phyloP scores from a whole-genome alignment of 2,113 vertebrate species.

The Neodontobutis hainanensis region DNA sequence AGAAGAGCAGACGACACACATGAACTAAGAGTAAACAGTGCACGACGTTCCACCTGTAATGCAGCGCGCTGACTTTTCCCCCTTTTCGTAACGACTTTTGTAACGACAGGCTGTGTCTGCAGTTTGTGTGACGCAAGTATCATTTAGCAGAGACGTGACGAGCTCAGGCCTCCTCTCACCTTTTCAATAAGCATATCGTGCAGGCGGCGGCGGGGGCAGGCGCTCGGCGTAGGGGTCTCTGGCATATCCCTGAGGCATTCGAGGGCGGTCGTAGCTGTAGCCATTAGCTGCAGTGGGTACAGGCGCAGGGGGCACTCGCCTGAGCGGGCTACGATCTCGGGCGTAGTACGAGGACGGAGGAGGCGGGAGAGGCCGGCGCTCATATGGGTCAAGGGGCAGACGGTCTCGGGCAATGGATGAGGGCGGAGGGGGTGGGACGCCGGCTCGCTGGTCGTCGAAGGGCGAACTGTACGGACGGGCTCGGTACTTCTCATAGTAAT shows the following conservation, averaged over 20 bases:
- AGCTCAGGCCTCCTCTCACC: constrained; percentile 76
- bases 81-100: not conserved
- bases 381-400: constrained; percentile 86
- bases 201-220: constrained; percentile 80
- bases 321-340: constrained; percentile 92
- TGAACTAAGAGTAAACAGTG: constrained; percentile 61
- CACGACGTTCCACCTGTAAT: constrained; percentile 32
- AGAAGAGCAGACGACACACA: constrained; percentile 72
- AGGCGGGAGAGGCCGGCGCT: constrained; percentile 87
- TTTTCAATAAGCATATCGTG: constrained; percentile 80
- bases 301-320: constrained; percentile 79
- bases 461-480: constrained; percentile 85
- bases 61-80: not conserved
- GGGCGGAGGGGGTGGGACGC: constrained; percentile 76
- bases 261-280: constrained; percentile 89
- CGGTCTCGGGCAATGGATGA: constrained; percentile 82
- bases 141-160: constrained; percentile 11
- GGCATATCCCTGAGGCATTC: constrained; percentile 85
- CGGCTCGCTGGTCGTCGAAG: constrained; percentile 77
- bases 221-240: constrained; percentile 88
- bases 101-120: constrained; percentile 35
- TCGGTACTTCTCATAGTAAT: constrained; percentile 97
- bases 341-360: constrained; percentile 87
- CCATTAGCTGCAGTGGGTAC: constrained; percentile 84
- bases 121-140: constrained; percentile 19